These are phyloP conservation scores for Cryptosula pallasiana DNA, from an alignment of 2,888 invertebrate species.

Conservation along the genomic window DNA sequence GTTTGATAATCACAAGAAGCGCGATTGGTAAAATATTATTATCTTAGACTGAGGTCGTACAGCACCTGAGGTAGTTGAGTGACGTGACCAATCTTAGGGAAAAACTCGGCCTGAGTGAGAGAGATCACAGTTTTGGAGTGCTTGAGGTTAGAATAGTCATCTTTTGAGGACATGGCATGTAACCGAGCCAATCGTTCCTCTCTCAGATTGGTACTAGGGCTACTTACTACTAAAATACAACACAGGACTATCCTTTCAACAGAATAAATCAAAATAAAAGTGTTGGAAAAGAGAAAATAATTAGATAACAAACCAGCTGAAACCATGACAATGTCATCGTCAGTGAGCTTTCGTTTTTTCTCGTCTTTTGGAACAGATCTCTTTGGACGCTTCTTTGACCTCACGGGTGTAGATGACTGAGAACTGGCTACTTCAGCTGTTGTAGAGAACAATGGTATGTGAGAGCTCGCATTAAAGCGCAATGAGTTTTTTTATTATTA, in stretches of 20 bases:
- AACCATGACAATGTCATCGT: background rate
- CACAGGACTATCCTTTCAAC: background rate
- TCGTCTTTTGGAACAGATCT: background rate
- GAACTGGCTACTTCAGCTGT: no score
- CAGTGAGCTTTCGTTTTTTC: background rate
- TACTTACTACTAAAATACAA: background rate
- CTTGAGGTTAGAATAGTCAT: background rate
- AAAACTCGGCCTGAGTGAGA: conserved; percentile 1
- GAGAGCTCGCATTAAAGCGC: no score
- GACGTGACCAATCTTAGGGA: background rate
- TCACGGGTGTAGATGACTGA: background rate
- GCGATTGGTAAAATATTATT: no score
- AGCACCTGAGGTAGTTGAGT: background rate
- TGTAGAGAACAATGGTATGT: no score
- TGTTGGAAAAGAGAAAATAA: no score
- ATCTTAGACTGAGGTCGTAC: no score
- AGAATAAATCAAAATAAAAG: no score
- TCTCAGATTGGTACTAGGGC: background rate
- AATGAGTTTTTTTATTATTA: no score
- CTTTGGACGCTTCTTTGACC: background rate
- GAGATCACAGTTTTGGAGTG: background rate
- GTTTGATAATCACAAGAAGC: no score
- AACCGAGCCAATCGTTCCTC: background rate
- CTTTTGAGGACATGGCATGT: conserved; percentile 12
- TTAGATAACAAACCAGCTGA: background rate